Evolutionary conservation across 2,888 invertebrate species (phyloP).

Genomic region (Amiota mariae): DNA sequence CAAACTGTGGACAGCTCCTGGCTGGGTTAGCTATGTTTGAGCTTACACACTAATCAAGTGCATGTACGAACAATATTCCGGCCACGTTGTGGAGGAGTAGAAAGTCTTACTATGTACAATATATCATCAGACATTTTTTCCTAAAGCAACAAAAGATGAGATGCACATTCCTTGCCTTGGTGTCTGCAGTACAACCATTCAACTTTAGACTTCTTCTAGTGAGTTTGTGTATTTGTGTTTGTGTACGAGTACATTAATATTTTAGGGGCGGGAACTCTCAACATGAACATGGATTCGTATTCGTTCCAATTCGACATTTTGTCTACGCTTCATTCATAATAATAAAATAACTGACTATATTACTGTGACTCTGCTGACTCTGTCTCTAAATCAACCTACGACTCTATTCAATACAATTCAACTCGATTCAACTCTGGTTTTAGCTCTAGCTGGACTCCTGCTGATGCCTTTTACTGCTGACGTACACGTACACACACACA

Average conservation of each 20-base stretch:
- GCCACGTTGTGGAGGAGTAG: slow-evolving; percentile 12
- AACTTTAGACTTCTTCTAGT: not conserved
- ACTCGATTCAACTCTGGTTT: slow-evolving; percentile 43
- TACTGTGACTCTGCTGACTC: slow-evolving; percentile 43
- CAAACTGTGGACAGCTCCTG: not conserved
- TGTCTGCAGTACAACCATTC: slow-evolving; percentile 22
- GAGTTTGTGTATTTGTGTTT: slow-evolving; percentile 19
- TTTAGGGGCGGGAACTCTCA: slow-evolving; percentile 70
- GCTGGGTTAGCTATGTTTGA: not conserved
- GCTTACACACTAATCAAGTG: slow-evolving; percentile 39
- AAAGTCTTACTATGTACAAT: not conserved
- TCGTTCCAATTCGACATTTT: slow-evolving; percentile 72
- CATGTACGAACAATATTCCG: not conserved
- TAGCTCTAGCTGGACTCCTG: slow-evolving; percentile 38
- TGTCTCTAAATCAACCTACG: not conserved
- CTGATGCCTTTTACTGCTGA: slow-evolving; percentile 30
- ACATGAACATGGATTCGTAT: slow-evolving; percentile 33
- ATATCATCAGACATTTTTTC: slow-evolving; percentile 34
- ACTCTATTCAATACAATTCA: slow-evolving; percentile 24
- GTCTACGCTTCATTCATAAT: slow-evolving; percentile 61
- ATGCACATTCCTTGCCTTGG: not conserved
- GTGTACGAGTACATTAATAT: slow-evolving; percentile 63
- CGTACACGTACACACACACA: too few species aligned
- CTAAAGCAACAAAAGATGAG: slow-evolving; percentile 44
- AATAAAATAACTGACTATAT: slow-evolving; percentile 45